Base-by-base conservation (phyloP, 2,888 invertebrate species). In the Himalopsyche tibetana region DNA sequence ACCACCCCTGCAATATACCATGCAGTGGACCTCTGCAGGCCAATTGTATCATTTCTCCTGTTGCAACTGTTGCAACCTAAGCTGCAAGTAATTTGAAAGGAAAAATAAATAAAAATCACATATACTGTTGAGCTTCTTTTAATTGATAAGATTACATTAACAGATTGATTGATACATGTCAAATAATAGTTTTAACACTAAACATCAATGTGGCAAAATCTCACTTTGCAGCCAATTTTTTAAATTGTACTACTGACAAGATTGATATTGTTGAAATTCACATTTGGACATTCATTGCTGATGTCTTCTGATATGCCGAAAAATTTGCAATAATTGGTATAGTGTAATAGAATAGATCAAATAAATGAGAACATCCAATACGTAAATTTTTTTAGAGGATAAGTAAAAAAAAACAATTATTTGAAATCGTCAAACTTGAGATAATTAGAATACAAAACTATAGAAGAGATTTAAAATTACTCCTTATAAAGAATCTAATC, bases 101-200 rank as follows among this genome's bases (percentile, higher is more conserved):
- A 15, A 51, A 63, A 63, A 17, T 63, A 63, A 74, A 74, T 12
- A 74, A 74, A 74, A 69, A 69, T 28, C 5, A 69, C 3, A 12
- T 12, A 15, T 74, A 74, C 74, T 12, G 74, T 74, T 74, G 74
- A 74, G 74, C 74, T 74, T 74, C 74, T 74, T 74, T 74, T 74
- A 74, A 74, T 74, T 74, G 74, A 74, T 74, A 74, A 74, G 74
- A 74, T 74, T 74, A 74, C 74, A 74, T 74, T 36, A 38, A 74
- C 74, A 74, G 36, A 74, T 74, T 74, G 74, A 74, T 74, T 74
- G 74, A 74, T 74, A 74, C 74, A 74, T 74, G 74, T 74, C 74
- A 74, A 74, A 74, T 74, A 38, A 74, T 36, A 74, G 28, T 74
- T 15, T 74, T 74, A 74, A 74, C 74, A 74, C 74, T 74, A 74